Evolutionary conservation across 2,797 vertebrate species (phyloP).

Genomic region (Prionace glauca): DNA sequence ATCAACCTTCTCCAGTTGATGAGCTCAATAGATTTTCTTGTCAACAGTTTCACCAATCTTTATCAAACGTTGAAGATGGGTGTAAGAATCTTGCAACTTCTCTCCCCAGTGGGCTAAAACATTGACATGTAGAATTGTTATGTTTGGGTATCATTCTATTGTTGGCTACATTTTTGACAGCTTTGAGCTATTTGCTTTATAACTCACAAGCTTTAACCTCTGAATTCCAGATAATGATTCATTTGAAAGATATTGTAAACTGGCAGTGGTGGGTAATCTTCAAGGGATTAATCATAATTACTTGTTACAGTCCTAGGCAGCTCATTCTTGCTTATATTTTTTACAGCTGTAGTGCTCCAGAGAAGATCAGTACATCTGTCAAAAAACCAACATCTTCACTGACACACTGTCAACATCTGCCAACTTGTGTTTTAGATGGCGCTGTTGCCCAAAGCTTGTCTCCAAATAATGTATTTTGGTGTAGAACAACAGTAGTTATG

Average conservation of each 20-base stretch:
- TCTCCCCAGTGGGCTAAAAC: not conserved
- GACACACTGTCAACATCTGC: not conserved
- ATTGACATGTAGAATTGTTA: not conserved
- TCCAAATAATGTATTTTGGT: not conserved
- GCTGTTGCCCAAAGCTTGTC: not conserved
- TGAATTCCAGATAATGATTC: conserved; percentile 20
- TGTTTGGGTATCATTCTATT: conserved; percentile 5
- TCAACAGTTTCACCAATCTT: not conserved
- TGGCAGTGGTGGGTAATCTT: conserved; percentile 6
- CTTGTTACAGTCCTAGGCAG: conserved; percentile 7
- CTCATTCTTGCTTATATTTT: not conserved
- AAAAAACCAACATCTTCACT: not conserved
- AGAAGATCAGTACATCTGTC: conserved; percentile 14
- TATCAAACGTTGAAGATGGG: not conserved
- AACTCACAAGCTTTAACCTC: conserved; percentile 15
- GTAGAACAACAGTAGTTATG: not conserved
- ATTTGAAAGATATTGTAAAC: not conserved
- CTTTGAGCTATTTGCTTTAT: not conserved
- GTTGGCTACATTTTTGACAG: not conserved
- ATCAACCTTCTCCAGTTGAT: not conserved
- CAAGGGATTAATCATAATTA: conserved; percentile 16
- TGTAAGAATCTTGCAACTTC: not conserved
- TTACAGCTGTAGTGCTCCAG: not conserved
- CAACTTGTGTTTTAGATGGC: not conserved
- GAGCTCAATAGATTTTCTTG: not conserved